These are phyloP conservation scores for Subanguina moxae DNA, from an alignment of 1,140 invertebrate genomes.

Conservation along the genomic window DNA sequence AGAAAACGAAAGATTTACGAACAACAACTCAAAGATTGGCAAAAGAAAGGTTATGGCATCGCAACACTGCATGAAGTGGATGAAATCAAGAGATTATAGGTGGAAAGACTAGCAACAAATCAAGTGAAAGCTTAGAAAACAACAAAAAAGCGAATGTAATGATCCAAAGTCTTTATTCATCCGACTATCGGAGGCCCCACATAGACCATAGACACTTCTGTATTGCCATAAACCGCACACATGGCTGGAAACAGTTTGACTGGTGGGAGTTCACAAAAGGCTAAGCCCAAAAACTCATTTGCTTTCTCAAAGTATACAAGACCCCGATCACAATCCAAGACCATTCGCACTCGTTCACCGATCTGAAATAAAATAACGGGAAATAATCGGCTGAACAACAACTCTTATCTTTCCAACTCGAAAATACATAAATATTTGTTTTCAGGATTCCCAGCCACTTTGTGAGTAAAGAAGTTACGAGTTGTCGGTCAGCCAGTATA, in stretches of 20 bases:
- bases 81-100: too few relatives aligned
- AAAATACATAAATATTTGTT: too few relatives aligned
- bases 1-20: too few relatives aligned
- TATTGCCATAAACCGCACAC: slow-evolving; percentile 96
- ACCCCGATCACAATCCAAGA: slow-evolving; percentile 93
- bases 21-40: too few relatives aligned
- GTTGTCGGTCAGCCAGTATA: too few relatives aligned
- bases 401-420: too few relatives aligned
- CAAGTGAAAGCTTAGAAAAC: not conserved
- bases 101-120: not conserved
- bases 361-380: slow-evolving; percentile 68
- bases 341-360: slow-evolving; percentile 89
- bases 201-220: slow-evolving; percentile 99
- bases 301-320: slow-evolving; percentile 96
- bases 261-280: slow-evolving; percentile 87
- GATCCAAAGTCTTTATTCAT: slow-evolving; percentile 15
- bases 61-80: too few relatives aligned
- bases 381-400: not conserved
- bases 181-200: slow-evolving; percentile 66
- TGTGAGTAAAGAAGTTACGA: too few relatives aligned
- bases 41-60: too few relatives aligned
- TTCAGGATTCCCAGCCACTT: too few relatives aligned
- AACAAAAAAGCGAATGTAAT: not conserved
- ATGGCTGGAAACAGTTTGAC: slow-evolving; percentile 90
- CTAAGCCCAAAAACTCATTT: slow-evolving; percentile 95